Evolutionary conservation across 2,113 vertebrate species (phyloP).

Genomic region (Beaufortia kweichowensis): DNA sequence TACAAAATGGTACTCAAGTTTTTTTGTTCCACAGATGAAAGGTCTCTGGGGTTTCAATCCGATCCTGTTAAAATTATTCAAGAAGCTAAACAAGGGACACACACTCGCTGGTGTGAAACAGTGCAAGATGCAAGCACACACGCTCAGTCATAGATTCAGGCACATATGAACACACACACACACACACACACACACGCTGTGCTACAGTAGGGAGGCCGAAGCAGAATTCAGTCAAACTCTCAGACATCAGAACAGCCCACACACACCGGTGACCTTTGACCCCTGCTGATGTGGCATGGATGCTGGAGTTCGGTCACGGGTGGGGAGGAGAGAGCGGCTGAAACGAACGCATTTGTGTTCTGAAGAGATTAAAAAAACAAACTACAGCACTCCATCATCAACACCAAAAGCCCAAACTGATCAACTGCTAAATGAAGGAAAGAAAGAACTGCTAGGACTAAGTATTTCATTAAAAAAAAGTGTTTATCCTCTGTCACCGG

Average conservation of each 20-base stretch:
- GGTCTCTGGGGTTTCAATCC: slow-evolving; percentile 70
- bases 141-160: not conserved
- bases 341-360: slow-evolving; percentile 55
- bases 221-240: slow-evolving; percentile 36
- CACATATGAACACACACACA: slow-evolving; percentile 46
- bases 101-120: not conserved
- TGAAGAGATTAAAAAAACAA: slow-evolving; percentile 74
- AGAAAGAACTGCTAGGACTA: slow-evolving; percentile 37
- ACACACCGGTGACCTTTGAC: slow-evolving; percentile 35
- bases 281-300: slow-evolving; percentile 41
- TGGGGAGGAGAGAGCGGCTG: slow-evolving; percentile 54
- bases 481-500: slow-evolving; percentile 26
- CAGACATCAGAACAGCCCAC: slow-evolving; percentile 18
- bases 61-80: slow-evolving; percentile 71
- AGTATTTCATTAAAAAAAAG: slow-evolving; percentile 54
- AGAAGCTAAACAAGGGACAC: slow-evolving; percentile 60
- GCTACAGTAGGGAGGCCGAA: slow-evolving; percentile 32
- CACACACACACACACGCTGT: slow-evolving; percentile 55
- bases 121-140: slow-evolving; percentile 13
- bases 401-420: slow-evolving; percentile 85
- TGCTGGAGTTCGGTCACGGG: slow-evolving; percentile 18
- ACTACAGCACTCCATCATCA: slow-evolving; percentile 86
- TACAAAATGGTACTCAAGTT: slow-evolving; percentile 73
- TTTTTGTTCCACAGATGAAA: slow-evolving; percentile 72
- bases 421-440: slow-evolving; percentile 72